Conservation (phyloP, 2,888 invertebrate species). For the Pterobdella sp. region DNA sequence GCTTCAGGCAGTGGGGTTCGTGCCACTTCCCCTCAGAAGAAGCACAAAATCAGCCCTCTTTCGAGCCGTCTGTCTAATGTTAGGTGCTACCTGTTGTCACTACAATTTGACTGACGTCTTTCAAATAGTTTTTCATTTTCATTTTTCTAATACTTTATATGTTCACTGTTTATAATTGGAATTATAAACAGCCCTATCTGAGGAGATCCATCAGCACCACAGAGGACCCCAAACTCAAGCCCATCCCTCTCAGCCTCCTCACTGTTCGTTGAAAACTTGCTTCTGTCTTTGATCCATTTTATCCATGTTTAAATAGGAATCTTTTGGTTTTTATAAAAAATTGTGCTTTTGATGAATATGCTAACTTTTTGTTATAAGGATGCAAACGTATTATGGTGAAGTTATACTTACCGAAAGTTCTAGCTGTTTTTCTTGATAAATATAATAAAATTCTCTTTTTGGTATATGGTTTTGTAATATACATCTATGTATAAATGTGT, state of each 20-base stretch:
- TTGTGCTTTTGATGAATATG: too few relatives aligned
- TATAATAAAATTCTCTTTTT: too few relatives aligned
- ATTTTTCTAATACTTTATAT: neutral
- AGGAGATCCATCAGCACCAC: neutral
- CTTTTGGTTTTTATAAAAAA: too few relatives aligned
- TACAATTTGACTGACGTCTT: neutral
- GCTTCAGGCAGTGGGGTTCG: slow-evolving; percentile 50
- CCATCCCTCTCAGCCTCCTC: neutral
- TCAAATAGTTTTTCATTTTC: neutral
- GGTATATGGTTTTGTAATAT: too few relatives aligned
- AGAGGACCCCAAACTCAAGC: slow-evolving; percentile 3
- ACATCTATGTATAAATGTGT: too few relatives aligned
- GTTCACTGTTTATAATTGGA: neutral
- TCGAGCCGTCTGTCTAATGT: neutral
- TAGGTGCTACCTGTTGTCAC: neutral
- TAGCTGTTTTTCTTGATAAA: too few relatives aligned
- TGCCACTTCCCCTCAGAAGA: neutral
- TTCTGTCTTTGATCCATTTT: neutral
- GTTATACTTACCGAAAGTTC: too few relatives aligned
- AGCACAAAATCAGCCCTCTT: slow-evolving; percentile 10
- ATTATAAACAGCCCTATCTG: neutral
- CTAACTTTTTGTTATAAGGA: too few relatives aligned
- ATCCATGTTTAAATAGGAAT: too few relatives aligned
- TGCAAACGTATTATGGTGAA: too few relatives aligned
- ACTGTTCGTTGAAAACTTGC: neutral